A percentile compares a stretch with the other conserved stretches of the same genome.
These are phyloP conservation scores for Ancistrus triradiatus DNA, from an alignment of 2,113 vertebrate genomes.

Conservation along the genomic window DNA sequence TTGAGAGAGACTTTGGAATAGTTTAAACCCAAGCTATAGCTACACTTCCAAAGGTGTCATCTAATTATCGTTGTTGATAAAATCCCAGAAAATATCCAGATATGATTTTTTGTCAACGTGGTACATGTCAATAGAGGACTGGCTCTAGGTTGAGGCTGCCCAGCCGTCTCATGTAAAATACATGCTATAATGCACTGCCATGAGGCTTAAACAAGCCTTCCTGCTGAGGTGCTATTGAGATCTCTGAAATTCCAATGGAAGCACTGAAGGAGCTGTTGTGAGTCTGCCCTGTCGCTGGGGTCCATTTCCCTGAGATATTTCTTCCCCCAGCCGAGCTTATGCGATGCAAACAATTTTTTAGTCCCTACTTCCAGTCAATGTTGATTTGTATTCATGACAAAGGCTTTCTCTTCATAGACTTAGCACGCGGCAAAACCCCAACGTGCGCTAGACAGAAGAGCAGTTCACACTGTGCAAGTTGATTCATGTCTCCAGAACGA, in stretches of 20 bases:
- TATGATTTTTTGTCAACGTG: too few species aligned
- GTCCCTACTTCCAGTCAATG: slow-evolving; percentile 48
- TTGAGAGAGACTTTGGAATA: too few species aligned
- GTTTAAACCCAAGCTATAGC: too few species aligned
- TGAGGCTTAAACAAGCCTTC: slow-evolving; percentile 61
- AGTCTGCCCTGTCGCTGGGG: too few species aligned
- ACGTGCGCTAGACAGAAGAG: slow-evolving; percentile 11
- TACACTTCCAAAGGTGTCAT: too few species aligned
- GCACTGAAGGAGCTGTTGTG: slow-evolving; percentile 66
- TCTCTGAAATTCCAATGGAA: slow-evolving; percentile 66
- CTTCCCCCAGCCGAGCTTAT: slow-evolving; percentile 47
- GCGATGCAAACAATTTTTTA: slow-evolving; percentile 46
- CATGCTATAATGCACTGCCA: slow-evolving; percentile 47
- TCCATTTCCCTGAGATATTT: slow-evolving; percentile 24
- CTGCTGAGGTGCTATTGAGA: slow-evolving; percentile 68
- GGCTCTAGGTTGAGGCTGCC: too few species aligned
- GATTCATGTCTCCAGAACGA: slow-evolving; percentile 45
- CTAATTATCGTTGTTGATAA: too few species aligned
- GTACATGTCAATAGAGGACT: too few species aligned
- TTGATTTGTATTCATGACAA: slow-evolving; percentile 48
- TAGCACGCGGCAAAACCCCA: background rate
- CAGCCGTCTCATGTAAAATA: slow-evolving; percentile 37
- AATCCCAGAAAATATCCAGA: too few species aligned
- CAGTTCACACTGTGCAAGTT: slow-evolving; percentile 35
- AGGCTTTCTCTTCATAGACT: slow-evolving; percentile 38